Evolutionary conservation across 2,797 vertebrate genomes (phyloP).

Genomic region (Takifugu rubripes): DNA sequence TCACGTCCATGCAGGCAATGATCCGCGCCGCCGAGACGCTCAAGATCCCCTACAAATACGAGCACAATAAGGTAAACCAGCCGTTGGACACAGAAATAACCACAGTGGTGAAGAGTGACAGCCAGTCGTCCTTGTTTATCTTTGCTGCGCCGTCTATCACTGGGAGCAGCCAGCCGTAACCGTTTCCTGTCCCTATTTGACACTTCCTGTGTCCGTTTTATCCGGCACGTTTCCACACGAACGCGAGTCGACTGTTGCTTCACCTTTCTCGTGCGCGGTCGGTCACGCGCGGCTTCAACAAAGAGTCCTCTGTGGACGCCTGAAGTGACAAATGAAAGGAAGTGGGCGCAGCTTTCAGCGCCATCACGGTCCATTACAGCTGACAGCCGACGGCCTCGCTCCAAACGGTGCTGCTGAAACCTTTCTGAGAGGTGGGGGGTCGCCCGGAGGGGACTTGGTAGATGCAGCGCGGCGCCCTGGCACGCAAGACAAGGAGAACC

Average conservation of each 20-base stretch:
- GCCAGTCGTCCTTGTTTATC: slow-evolving; percentile 29
- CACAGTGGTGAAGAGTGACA: neutral
- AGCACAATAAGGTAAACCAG: slow-evolving; percentile 87
- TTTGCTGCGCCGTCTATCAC: slow-evolving; percentile 62
- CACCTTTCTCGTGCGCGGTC: neutral
- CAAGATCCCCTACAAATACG: slow-evolving; percentile 92
- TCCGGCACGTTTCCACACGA: slow-evolving; percentile 6
- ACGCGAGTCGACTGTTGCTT: slow-evolving; percentile 3
- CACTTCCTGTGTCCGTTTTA: slow-evolving; percentile 58
- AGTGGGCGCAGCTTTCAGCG: slow-evolving; percentile 14
- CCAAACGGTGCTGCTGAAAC: neutral
- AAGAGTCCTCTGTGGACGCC: slow-evolving; percentile 23
- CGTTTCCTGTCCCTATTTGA: slow-evolving; percentile 63
- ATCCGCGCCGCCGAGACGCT: slow-evolving; percentile 90
- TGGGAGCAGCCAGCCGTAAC: slow-evolving; percentile 62
- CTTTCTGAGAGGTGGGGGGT: neutral
- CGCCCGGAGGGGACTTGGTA: neutral
- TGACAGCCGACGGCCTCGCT: slow-evolving; percentile 14
- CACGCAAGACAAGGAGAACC: too few relatives aligned
- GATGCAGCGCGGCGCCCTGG: neutral
- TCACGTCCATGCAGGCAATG: slow-evolving; percentile 94
- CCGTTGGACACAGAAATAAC: slow-evolving; percentile 2
- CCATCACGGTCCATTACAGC: slow-evolving; percentile 22
- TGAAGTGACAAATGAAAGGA: slow-evolving; percentile 26
- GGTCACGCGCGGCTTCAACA: slow-evolving; percentile 10